Conservation (phyloP, 1,140 invertebrate genomes). For the Subanguina moxae region DNA sequence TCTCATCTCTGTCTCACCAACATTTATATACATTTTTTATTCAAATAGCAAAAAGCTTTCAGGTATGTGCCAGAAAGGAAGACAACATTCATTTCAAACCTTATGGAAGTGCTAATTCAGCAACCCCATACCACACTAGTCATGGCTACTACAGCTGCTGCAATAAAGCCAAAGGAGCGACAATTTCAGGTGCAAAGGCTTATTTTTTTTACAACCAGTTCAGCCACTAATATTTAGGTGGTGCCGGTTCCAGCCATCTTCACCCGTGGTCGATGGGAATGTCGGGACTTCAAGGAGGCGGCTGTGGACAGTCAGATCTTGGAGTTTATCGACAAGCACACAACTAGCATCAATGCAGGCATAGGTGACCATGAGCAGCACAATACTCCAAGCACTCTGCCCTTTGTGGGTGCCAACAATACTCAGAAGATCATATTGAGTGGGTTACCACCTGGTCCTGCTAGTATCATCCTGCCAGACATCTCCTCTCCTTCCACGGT, state of each 20-base stretch:
- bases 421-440: background rate
- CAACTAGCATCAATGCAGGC: background rate
- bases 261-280: conserved; percentile 52
- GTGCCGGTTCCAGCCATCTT: conserved; percentile 52
- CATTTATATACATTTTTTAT: no score
- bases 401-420: background rate
- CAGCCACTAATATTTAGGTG: conserved; percentile 38
- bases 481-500: background rate
- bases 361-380: background rate
- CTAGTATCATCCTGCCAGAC: background rate
- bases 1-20: no score
- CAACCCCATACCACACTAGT: no score
- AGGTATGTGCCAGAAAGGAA: no score
- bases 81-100: no score
- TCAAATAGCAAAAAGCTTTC: no score
- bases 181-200: conserved; percentile 42
- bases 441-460: background rate
- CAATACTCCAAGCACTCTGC: background rate
- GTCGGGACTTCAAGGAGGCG: conserved; percentile 43
- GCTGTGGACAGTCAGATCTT: conserved; percentile 1
- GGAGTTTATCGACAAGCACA: conserved; percentile 16
- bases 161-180: conserved; percentile 44
- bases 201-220: conserved; percentile 26
- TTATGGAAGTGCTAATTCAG: no score
- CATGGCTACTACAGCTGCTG: conserved; percentile 15